Base-by-base conservation (phyloP, 2,113 vertebrate species). In the Psophia crepitans region DNA sequence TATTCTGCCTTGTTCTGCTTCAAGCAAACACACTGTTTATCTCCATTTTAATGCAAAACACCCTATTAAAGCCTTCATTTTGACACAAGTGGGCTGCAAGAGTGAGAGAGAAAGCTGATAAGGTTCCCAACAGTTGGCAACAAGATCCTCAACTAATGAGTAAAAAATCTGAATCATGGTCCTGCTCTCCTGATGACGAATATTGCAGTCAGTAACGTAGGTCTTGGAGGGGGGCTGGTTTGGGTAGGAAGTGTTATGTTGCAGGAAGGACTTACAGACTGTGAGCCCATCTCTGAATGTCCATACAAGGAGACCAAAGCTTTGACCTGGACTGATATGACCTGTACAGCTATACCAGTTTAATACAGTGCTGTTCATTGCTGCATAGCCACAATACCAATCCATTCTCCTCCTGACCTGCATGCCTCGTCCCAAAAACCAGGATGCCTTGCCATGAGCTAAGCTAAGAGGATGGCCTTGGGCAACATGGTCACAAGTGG, bases 31-130 rank as follows among this genome's bases (percentile, higher is more conserved):
- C 43, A 80, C 56, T 90, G 35, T 92, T 96, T 96, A 71, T 92
- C 92, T 93, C 80, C 43, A 90, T 93, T 90, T 92, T 86, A 87
- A 95, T 89, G 90, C 88, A 92, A 95, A 95, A 63, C 49, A 76
- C 63, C n/a, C 60, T 91, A 82, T 83, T 92, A 91, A 96, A 97
- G 46, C 49, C 81, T 93, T 96, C 75, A 78, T 95, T 96, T 96
- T 95, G 80, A 89, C 83, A 88, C 35, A 94, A 90, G 95, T 96
- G 89, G 91, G 85, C 71, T 84, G 79, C 23, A 22, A 43, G 61
- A 90, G 56, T 57, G 89, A 92, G 76, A 84, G 60, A 78, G 65
- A 94, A 88, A 91, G 75, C 46, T 78, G 54, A 93, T 90, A 64
- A 84, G 60, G 56, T 88, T 96, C 81, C 70, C 89, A 95, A 65